Conservation (phyloP, 2,888 invertebrate species). For the Drosophila tanythrix region DNA sequence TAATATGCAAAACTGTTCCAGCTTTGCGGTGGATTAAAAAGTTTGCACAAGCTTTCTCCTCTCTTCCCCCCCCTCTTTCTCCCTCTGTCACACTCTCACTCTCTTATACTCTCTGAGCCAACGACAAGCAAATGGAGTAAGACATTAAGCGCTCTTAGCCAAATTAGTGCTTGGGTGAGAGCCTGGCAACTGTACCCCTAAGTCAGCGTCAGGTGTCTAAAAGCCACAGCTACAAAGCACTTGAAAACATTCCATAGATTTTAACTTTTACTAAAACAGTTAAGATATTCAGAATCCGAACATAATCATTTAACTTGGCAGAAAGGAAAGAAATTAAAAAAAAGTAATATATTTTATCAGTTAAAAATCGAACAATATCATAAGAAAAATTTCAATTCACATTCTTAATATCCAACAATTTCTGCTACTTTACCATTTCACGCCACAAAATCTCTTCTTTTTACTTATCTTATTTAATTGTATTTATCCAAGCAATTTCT, state of each 20-base stretch:
- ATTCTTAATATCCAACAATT: no score
- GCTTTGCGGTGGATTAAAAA: constrained; percentile 83
- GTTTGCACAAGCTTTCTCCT: constrained; percentile 60
- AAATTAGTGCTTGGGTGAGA: constrained; percentile 60
- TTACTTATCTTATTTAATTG: no score
- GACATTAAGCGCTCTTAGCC: constrained; percentile 74
- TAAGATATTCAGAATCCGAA: not conserved
- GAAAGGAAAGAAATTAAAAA: not conserved
- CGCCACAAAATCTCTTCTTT: no score
- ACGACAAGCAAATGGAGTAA: constrained; percentile 75
- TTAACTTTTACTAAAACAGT: not conserved
- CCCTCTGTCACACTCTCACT: not conserved
- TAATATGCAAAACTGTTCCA: constrained; percentile 80
- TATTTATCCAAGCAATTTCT: no score
- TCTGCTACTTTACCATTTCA: no score
- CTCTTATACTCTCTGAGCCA: constrained; percentile 15
- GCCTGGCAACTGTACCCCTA: constrained; percentile 47
- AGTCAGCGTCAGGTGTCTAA: constrained; percentile 11
- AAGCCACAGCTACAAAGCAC: constrained; percentile 3
- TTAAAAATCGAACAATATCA: not conserved
- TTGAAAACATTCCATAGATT: constrained; percentile 6
- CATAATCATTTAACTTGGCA: not conserved
- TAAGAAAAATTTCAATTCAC: not conserved
- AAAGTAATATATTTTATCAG: not conserved
- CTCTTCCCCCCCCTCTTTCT: not conserved